Evolutionary conservation across 1,140 invertebrate species (phyloP).

Genomic region (Babylonia areolata): DNA sequence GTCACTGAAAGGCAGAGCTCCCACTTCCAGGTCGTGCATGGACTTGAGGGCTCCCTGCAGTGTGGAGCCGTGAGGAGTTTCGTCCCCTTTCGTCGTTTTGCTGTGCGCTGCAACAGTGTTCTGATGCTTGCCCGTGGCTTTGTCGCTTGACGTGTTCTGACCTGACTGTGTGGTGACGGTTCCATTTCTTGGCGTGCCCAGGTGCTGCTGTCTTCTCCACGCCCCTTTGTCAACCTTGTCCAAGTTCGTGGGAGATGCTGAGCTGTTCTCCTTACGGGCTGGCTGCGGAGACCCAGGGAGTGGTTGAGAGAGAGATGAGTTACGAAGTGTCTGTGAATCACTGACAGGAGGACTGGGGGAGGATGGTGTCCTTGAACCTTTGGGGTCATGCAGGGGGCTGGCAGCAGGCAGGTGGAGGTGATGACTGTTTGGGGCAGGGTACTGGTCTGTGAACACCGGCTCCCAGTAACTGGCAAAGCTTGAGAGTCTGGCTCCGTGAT

Average conservation of each 20-base stretch:
- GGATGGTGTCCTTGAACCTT: not conserved
- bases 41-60: not conserved
- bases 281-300: not conserved
- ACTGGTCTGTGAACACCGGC: not conserved
- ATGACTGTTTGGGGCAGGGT: not conserved
- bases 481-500: not conserved
- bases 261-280: not conserved
- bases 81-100: not conserved
- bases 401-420: not conserved
- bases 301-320: not conserved
- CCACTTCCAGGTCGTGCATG: not conserved
- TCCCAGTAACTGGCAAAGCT: not conserved
- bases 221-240: not conserved
- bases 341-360: not conserved
- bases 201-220: not conserved
- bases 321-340: not conserved
- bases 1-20: not conserved
- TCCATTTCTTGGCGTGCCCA: not conserved
- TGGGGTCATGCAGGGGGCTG: not conserved
- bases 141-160: not conserved
- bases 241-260: not conserved
- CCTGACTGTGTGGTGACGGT: not conserved
- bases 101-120: not conserved
- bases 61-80: not conserved
- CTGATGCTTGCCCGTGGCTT: not conserved